A percentile compares a stretch with the other conserved stretches of the same genome.
Conservation (phyloP, 1,140 invertebrate genomes). For the Sweltsa coloradensis region DNA sequence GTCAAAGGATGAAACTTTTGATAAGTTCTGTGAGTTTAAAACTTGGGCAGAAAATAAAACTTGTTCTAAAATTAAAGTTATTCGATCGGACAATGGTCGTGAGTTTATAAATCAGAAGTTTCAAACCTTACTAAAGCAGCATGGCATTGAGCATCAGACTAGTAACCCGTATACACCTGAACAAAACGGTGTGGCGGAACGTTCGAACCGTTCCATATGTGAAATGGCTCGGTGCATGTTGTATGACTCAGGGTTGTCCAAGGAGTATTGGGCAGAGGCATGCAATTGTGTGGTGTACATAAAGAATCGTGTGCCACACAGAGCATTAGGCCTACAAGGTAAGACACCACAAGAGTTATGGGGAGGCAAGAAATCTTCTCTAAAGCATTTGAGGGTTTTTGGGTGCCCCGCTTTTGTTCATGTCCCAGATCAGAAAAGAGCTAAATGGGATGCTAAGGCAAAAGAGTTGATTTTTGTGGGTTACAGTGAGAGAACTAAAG, state of each 20-base stretch:
- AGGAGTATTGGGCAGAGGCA: slow-evolving; percentile 5
- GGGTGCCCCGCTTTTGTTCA: slow-evolving; percentile 18
- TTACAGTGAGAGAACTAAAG: slow-evolving; percentile 15
- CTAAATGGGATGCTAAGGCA: slow-evolving; percentile 19
- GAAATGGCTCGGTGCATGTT: neutral
- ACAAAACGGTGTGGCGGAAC: neutral
- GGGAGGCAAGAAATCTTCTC: slow-evolving; percentile 14
- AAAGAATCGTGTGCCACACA: neutral
- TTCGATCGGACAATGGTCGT: no score
- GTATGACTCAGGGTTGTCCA: neutral
- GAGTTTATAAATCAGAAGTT: no score
- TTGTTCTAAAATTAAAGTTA: no score
- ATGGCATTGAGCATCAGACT: neutral
- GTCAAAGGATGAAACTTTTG: no score
- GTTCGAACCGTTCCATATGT: neutral
- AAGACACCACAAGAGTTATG: slow-evolving; percentile 18
- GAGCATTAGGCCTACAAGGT: neutral
- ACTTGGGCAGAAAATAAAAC: no score
- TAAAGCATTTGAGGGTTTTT: slow-evolving; percentile 23
- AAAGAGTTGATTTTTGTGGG: slow-evolving; percentile 21
- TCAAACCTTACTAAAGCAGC: no score
- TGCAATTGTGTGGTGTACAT: neutral
- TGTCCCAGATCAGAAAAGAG: slow-evolving; percentile 13
- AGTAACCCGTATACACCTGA: slow-evolving; percentile 3
- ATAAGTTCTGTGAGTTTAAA: no score